Percentiles rank a stretch among this genome's conserved stretches.
phyloP scores from a whole-genome alignment of 2,888 invertebrate genomes.

The Sclerodermus sp. region DNA sequence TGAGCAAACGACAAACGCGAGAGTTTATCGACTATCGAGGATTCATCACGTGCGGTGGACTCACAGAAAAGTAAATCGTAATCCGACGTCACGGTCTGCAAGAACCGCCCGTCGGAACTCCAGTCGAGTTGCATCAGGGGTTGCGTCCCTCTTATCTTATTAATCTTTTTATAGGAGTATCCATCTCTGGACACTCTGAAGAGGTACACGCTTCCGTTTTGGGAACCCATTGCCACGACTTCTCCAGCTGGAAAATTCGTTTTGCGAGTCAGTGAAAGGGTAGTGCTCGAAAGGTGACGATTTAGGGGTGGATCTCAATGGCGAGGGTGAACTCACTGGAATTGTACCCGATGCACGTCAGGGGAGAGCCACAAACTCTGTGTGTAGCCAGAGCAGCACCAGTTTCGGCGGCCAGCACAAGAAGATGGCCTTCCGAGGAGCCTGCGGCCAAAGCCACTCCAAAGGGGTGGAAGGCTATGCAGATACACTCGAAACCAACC shows the following conservation, averaged over 20 bases:
- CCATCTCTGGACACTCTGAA: constrained; percentile 87
- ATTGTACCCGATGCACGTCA: constrained; percentile 85
- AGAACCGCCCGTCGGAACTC: constrained; percentile 85
- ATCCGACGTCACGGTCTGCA: constrained; percentile 88
- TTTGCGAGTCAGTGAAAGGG: no score
- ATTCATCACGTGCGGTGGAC: no score
- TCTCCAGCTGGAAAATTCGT: constrained; percentile 71
- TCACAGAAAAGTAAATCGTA: constrained; percentile 87
- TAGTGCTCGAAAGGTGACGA: no score
- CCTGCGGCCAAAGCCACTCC: constrained; percentile 87
- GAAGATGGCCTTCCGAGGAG: constrained; percentile 85
- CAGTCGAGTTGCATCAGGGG: constrained; percentile 86
- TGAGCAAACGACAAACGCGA: background rate
- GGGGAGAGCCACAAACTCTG: constrained; percentile 82
- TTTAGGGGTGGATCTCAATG: background rate
- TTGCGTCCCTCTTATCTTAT: constrained; percentile 84
- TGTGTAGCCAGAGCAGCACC: constrained; percentile 84
- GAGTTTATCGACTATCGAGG: no score
- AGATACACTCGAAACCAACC: constrained; percentile 86
- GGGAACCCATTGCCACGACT: constrained; percentile 84
- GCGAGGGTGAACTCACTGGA: constrained; percentile 66
- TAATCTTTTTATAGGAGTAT: constrained; percentile 86
- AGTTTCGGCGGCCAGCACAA: constrained; percentile 83
- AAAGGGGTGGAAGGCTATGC: constrained; percentile 84
- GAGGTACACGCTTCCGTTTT: constrained; percentile 82